Conservation (phyloP, 2,113 vertebrate genomes). For the Embiotoca jacksoni region DNA sequence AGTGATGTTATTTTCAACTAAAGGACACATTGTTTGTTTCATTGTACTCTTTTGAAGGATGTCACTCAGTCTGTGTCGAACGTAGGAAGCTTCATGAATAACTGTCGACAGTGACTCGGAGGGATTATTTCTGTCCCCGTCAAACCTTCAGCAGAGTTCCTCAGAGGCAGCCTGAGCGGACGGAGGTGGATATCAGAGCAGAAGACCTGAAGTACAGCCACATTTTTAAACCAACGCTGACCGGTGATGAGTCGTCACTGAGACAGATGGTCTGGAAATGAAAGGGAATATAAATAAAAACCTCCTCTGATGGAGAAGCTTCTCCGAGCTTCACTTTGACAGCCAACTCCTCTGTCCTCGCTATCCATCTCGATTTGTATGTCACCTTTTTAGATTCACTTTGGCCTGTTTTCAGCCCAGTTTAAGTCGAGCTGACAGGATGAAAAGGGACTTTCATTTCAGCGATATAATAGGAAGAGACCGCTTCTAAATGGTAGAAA, state of each 20-base stretch:
- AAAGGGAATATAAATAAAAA: no score
- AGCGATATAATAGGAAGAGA: slow-evolving; percentile 74
- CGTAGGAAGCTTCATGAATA: slow-evolving; percentile 4
- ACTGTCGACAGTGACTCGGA: slow-evolving; percentile 5
- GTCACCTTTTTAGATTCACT: slow-evolving; percentile 67
- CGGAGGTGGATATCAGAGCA: neutral
- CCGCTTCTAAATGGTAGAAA: slow-evolving; percentile 75
- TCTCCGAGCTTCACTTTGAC: slow-evolving; percentile 17
- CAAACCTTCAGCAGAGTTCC: neutral
- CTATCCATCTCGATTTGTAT: slow-evolving; percentile 65
- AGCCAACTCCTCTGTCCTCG: slow-evolving; percentile 7
- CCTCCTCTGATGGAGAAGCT: neutral
- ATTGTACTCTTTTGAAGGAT: neutral
- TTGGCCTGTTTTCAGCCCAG: slow-evolving; percentile 67
- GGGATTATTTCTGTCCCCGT: slow-evolving; percentile 30
- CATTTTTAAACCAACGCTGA: slow-evolving; percentile 1
- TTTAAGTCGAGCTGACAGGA: slow-evolving; percentile 70
- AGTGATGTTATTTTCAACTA: neutral
- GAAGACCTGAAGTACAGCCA: neutral
- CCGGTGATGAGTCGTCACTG: slow-evolving; percentile 8
- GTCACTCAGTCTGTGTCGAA: neutral
- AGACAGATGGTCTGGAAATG: neutral
- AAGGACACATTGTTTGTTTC: neutral
- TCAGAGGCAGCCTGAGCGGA: slow-evolving; percentile 10
- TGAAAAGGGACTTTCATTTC: slow-evolving; percentile 68